These are phyloP conservation scores for Salvelinus fontinalis DNA, from an alignment of 2,113 vertebrate genomes.

Conservation along the genomic window DNA sequence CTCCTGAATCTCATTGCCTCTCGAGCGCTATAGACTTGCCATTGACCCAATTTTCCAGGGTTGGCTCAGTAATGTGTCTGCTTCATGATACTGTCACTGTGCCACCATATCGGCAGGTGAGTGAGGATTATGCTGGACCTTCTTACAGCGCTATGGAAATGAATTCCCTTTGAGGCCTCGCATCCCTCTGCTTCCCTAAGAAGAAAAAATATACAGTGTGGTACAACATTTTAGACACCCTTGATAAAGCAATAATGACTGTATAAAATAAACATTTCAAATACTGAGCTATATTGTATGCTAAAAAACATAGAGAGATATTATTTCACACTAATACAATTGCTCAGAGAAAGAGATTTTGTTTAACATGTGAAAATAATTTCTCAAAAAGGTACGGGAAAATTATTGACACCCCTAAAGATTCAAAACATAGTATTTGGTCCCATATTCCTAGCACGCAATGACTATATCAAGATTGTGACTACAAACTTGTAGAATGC, in stretches of 20 bases:
- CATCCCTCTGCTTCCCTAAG: too few relatives aligned
- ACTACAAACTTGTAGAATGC: too few relatives aligned
- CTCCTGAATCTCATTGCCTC: slow-evolving; percentile 17
- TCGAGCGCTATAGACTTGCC: slow-evolving; percentile 34
- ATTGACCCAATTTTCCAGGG: slow-evolving; percentile 34
- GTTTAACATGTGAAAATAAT: background rate
- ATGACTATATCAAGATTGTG: too few relatives aligned
- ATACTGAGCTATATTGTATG: too few relatives aligned
- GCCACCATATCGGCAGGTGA: background rate
- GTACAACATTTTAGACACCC: background rate
- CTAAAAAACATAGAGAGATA: too few relatives aligned
- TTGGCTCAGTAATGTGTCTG: slow-evolving; percentile 16
- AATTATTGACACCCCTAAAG: too few relatives aligned
- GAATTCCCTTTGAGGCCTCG: slow-evolving; percentile 16
- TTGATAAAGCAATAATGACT: background rate
- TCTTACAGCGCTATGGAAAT: slow-evolving; percentile 6
- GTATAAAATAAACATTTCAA: too few relatives aligned
- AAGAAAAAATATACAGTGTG: background rate
- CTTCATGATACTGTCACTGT: slow-evolving; percentile 23
- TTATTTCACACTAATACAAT: too few relatives aligned
- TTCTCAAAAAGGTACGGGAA: background rate
- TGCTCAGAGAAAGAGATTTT: background rate
- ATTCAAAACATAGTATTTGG: too few relatives aligned
- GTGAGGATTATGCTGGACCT: slow-evolving; percentile 25
- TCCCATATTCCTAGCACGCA: too few relatives aligned